Evolutionary conservation across 2,888 invertebrate genomes (phyloP), one percentile per base, ranked within the genome.

Genomic region (Tridacna gigas): DNA sequence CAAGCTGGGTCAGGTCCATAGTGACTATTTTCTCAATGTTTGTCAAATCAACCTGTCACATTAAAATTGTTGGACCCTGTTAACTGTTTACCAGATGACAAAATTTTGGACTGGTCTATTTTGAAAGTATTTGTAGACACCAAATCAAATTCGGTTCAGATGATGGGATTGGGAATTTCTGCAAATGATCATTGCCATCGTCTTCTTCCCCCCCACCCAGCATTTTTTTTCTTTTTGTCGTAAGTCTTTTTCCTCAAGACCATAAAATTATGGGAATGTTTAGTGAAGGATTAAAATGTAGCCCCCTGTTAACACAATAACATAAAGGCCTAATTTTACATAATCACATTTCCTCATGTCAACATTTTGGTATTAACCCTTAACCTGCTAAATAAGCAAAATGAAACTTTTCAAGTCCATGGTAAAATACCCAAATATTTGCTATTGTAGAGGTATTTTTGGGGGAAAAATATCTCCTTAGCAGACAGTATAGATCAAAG

Each of bases 41-140:
- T 69, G 69, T 69, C 69, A 69, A 45, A 69, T 69, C 69, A 69
- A 28, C 47, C 20, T 69, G 69, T 69, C 69, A 69, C n/a, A 45
- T 69, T 69, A 69, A 69, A 37, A 45, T 47, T 69, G 22, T 45
- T 45, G 69, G n/a, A n/a, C 47, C 69, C 69, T 69, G 45, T 20
- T 45, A 69, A 25, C 28, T n/a, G 15, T 37, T 37, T 37, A 7
- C 37, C 37, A 37, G 37, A 37, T 7, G 7, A 4, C 37, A 2
- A 47, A 69, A 45, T n/a, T 45, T 47, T 69, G 22, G 37, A 69
- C 45, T 47, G 2, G 45, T 47, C 69, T 45, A 69, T 45, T 45
- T 69, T 47, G 20, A 69, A 37, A 37, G 37, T 37, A 37, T 37
- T 37, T 37, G 37, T 37, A 37, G 37, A 37, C 3, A 9, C 4